phyloP scores from a whole-genome alignment of 2,888 invertebrate species.

The Allophyes oxyacanthae region DNA sequence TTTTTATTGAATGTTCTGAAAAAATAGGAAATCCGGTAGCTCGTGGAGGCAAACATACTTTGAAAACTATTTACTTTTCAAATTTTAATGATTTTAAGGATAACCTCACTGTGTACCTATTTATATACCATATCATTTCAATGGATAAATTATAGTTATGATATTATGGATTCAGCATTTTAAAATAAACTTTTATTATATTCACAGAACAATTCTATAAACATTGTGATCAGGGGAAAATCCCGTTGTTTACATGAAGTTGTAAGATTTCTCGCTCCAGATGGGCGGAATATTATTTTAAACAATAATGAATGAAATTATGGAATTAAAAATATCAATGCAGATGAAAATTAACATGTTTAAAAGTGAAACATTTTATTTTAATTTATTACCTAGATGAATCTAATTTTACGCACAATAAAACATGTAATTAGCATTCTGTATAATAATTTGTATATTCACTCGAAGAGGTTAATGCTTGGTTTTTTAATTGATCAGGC shows the following conservation, averaged over 20 bases:
- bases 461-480: conserved; percentile 9
- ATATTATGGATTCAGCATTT: conserved; percentile 32
- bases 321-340: conserved; percentile 46
- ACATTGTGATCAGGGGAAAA: not conserved
- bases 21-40: conserved; percentile 2
- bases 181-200: conserved; percentile 17
- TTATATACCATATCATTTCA: conserved; percentile 48
- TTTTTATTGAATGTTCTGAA: conserved; percentile 5
- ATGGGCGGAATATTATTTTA: conserved; percentile 23
- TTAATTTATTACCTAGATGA: conserved; percentile 13
- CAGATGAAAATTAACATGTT: conserved; percentile 28
- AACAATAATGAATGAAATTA: conserved; percentile 34
- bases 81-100: not conserved
- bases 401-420: conserved; percentile 45
- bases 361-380: conserved; percentile 4
- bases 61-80: not conserved
- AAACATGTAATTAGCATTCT: conserved; percentile 34
- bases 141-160: conserved; percentile 14
- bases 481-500: conserved; percentile 25
- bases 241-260: not conserved
- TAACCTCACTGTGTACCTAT: conserved; percentile 42
- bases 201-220: conserved; percentile 22
- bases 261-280: conserved; percentile 1
- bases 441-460: conserved; percentile 47
- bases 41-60: too few relatives aligned